Percentiles rank a stretch among this genome's conserved stretches.
Conservation (phyloP, 23 tunicate genomes). For the Diplosoma virens region DNA sequence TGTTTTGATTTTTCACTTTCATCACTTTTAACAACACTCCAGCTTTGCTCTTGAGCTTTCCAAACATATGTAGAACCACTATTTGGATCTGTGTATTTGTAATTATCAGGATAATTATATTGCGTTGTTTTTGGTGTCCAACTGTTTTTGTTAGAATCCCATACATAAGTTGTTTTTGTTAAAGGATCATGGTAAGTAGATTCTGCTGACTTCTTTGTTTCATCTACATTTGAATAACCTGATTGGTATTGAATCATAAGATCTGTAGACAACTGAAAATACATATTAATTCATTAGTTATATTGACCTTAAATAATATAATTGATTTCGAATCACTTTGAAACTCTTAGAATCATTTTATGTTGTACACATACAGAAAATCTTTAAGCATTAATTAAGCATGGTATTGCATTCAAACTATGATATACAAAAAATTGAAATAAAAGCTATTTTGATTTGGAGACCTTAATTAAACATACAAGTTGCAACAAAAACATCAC, state of each 20-base stretch:
- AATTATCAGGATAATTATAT: slow-evolving; percentile 43
- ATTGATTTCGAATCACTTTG: too few species aligned
- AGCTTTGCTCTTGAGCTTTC: slow-evolving; percentile 35
- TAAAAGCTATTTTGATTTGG: too few species aligned
- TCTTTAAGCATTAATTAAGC: too few species aligned
- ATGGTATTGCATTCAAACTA: too few species aligned
- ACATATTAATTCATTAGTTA: too few species aligned
- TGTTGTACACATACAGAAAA: too few species aligned
- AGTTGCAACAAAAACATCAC: too few species aligned
- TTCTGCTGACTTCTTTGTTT: background rate
- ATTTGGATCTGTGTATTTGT: slow-evolving; percentile 49
- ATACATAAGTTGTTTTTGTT: slow-evolving; percentile 50
- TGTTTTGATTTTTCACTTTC: background rate
- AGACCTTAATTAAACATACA: too few species aligned
- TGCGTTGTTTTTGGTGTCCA: slow-evolving; percentile 50
- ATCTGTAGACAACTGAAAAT: slow-evolving; percentile 37
- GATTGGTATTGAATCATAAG: slow-evolving; percentile 61
- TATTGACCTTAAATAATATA: too few species aligned
- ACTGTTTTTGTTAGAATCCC: slow-evolving; percentile 35
- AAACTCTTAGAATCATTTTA: too few species aligned
- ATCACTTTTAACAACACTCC: slow-evolving; percentile 22
- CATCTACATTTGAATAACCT: slow-evolving; percentile 30
- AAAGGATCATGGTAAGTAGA: slow-evolving; percentile 61
- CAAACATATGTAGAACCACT: slow-evolving; percentile 57
- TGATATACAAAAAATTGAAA: too few species aligned